Evolutionary conservation across 2,888 invertebrate species (phyloP).

Genomic region (Pterobdella sp.): DNA sequence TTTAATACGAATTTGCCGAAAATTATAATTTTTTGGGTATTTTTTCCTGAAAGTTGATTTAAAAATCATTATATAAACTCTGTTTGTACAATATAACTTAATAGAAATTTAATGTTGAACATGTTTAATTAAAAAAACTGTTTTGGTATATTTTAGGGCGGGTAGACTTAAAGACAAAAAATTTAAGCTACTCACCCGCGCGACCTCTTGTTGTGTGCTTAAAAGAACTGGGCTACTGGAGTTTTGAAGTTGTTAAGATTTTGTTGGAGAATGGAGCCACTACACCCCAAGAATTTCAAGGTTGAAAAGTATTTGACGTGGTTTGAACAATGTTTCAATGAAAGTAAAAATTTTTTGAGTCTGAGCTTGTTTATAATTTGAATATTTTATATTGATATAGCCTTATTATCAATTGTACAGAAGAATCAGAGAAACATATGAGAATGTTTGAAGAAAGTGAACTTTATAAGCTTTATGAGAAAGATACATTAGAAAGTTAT

Average conservation of each 20-base stretch:
- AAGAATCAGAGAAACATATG: slow-evolving; percentile 18
- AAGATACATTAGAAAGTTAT: slow-evolving; percentile 35
- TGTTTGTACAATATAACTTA: no score
- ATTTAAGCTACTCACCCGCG: slow-evolving; percentile 37
- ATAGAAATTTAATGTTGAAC: neutral
- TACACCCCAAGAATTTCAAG: slow-evolving; percentile 32
- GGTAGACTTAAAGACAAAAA: slow-evolving; percentile 33
- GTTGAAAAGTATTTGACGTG: no score
- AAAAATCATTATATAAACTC: neutral
- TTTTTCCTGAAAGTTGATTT: neutral
- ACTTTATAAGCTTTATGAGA: slow-evolving; percentile 36
- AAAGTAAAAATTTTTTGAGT: slow-evolving; percentile 4
- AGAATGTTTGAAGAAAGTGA: slow-evolving; percentile 37
- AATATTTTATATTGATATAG: neutral
- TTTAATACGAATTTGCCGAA: neutral
- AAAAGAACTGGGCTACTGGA: slow-evolving; percentile 36
- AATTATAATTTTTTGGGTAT: neutral
- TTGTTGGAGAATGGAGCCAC: slow-evolving; percentile 35
- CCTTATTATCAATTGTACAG: neutral
- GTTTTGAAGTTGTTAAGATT: slow-evolving; percentile 30
- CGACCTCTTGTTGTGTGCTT: slow-evolving; percentile 39
- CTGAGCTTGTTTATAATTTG: neutral
- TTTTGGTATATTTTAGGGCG: slow-evolving; percentile 4
- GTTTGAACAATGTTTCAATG: neutral
- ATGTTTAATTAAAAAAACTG: neutral